Evolutionary conservation across 2,888 invertebrate species (phyloP), one percentile per base, ranked within the genome.

Genomic region (Cetonia aurata): DNA sequence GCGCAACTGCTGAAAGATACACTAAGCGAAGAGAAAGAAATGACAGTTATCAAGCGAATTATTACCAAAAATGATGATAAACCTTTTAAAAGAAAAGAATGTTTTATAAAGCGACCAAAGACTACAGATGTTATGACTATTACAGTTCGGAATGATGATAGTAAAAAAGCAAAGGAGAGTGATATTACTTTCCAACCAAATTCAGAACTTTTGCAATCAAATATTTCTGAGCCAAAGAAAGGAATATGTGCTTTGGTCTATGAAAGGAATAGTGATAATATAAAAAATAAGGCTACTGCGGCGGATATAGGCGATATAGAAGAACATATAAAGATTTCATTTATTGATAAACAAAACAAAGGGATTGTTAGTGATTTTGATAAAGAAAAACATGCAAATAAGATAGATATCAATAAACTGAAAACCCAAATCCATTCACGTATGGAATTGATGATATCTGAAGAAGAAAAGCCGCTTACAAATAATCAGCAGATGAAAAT

Each of bases 41-140:
- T 25, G 6, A 25, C 13, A 1, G 42, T 53, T 9, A 41, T 25
- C 12, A 67, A 9, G 42, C 68, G 42, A 59, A 56, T 56, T 62
- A 44, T 33, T 41, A 42, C 41, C 60, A 79, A 1, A 81, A 84
- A 50, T 37, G 17, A 10, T 79, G 84, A 85, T 13, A 72, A 85
- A 10, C 19, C 37, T 25, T 19, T 25, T 37, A 37, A 68, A 12
- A 68, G 12, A 8, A 57, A 48, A 17, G 56, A 85, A 85, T 82
- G 46, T 50, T 42, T 57, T 42, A 17, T 13, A 12, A 57, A 42
- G 12, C 15, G 17, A n/a, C 19, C 42, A 41, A 42, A 42, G 12
- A 4, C 42, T 9, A 17, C 6, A 37, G 37, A 37, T 37, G 25
- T 4, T 25, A 37, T 37, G 3, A 37, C 57, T 6, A 25, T 6